Evolutionary conservation across 2,888 invertebrate genomes (phyloP).

Genomic region (Cantharis nigra): DNA sequence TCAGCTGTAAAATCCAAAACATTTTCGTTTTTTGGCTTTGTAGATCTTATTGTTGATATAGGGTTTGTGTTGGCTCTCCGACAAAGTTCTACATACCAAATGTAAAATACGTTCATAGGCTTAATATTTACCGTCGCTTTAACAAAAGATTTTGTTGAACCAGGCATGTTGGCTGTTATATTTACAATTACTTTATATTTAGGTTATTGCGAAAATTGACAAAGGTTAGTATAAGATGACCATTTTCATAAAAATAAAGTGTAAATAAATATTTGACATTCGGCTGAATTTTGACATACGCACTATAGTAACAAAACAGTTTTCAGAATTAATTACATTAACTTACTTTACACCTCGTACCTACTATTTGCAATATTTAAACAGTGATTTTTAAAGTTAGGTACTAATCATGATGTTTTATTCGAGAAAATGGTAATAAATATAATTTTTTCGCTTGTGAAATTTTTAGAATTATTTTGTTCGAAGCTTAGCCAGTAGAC

Average conservation of each 20-base stretch:
- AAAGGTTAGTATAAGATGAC: slow-evolving; percentile 5
- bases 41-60: slow-evolving; percentile 48
- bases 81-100: slow-evolving; percentile 54
- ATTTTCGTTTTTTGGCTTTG: slow-evolving; percentile 50
- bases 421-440: background rate
- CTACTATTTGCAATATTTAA: background rate
- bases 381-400: background rate
- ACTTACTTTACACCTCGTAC: background rate
- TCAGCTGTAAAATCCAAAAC: slow-evolving; percentile 72
- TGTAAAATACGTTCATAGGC: slow-evolving; percentile 52
- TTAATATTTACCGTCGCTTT: slow-evolving; percentile 2
- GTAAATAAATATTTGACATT: slow-evolving; percentile 20
- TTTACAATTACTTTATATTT: background rate
- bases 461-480: background rate
- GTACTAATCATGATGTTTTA: background rate
- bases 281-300: background rate
- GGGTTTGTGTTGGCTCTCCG: slow-evolving; percentile 50
- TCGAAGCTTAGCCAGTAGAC: background rate
- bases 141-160: slow-evolving; percentile 13
- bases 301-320: background rate
- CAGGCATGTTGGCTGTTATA: slow-evolving; percentile 15
- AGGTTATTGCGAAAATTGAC: background rate
- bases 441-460: background rate
- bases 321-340: background rate
- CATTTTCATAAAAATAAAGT: slow-evolving; percentile 1